Base-by-base conservation (phyloP, 2,113 vertebrate species). In the Numida meleagris region DNA sequence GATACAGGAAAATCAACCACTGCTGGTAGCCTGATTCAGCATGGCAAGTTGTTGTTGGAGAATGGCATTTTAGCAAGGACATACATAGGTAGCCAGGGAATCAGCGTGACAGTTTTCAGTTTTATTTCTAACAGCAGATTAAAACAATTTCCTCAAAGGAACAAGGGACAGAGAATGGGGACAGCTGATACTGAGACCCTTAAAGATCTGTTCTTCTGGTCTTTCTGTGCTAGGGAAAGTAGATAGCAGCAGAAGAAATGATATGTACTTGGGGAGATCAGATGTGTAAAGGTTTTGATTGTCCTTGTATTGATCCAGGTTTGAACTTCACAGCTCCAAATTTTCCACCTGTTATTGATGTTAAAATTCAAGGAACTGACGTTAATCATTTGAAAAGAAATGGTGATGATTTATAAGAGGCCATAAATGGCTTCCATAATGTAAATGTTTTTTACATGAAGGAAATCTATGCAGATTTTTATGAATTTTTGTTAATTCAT, bases 401-500 rank as follows among this genome's bases (percentile, higher is more conserved):
- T 86, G 2, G 94, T 81, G 73, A 92, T 94, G 80, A 86, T 96
- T 87, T 96, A 96, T 93, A 96, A 95, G 89, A 97, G 93, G 78
- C 85, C 70, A 65, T 87, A 94, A 91, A 88, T 79, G 85, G 29
- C 86, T 90, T 97, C 81, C 90, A 96, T 95, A 94, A 34, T 94
- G 83, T 77, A 95, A 94, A 97, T 93, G 81, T 96, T 97, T 96
- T 96, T 90, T 96, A 90, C 88, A 94, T 97, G 77, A 95, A 89
- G 92, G 89, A 97, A 90, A 68, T 82, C 73, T 93, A 36, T 92
- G 88, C 86, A 85, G 84, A 96, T 97, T 97, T 97, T 92, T 95
- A n/a, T n/a, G n/a, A n/a, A 95, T 96, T 97, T 97, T 97, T 88
- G 95, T 96, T 96, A 94, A 96, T 96, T 94, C 91, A 96, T 92